A percentile compares a stretch with the other conserved stretches of the same genome.
Evolutionary conservation across 2,113 vertebrate genomes (phyloP).

Genomic region (Thomomys bottae): DNA sequence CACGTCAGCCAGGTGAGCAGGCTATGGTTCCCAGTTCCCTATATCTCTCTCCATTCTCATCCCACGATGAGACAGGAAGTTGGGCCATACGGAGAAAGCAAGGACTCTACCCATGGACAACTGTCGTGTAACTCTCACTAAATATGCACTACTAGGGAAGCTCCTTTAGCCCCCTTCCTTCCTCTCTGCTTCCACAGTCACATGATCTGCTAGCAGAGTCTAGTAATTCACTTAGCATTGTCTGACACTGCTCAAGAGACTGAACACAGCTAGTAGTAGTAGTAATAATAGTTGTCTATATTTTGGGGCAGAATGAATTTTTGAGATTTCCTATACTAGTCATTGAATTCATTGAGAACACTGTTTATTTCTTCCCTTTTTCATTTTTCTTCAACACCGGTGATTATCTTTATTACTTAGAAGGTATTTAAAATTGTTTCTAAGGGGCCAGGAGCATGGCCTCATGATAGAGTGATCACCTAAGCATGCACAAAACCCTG

Average conservation of each 20-base stretch:
- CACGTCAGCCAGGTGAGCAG: not conserved
- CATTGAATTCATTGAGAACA: conserved; percentile 12
- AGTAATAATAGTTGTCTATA: not conserved
- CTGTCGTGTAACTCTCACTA: not conserved
- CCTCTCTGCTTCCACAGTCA: not conserved
- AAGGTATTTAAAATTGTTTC: not conserved
- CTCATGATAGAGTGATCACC: no score
- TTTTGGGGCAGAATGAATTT: not conserved
- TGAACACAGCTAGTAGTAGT: not conserved
- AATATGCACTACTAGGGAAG: not conserved
- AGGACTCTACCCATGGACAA: not conserved
- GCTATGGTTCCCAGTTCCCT: not conserved
- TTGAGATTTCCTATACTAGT: not conserved
- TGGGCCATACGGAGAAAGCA: not conserved
- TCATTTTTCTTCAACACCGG: not conserved
- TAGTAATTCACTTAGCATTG: not conserved
- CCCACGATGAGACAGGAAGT: not conserved
- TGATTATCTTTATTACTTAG: not conserved
- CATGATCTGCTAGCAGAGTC: no score
- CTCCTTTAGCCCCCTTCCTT: not conserved
- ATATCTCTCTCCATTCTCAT: not conserved
- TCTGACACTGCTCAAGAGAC: not conserved
- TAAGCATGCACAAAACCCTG: no score
- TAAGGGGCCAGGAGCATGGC: no score
- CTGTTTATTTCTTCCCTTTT: not conserved